These are phyloP conservation scores for Dasyprocta punctata DNA, from an alignment of 2,113 vertebrate species.

Conservation along the genomic window DNA sequence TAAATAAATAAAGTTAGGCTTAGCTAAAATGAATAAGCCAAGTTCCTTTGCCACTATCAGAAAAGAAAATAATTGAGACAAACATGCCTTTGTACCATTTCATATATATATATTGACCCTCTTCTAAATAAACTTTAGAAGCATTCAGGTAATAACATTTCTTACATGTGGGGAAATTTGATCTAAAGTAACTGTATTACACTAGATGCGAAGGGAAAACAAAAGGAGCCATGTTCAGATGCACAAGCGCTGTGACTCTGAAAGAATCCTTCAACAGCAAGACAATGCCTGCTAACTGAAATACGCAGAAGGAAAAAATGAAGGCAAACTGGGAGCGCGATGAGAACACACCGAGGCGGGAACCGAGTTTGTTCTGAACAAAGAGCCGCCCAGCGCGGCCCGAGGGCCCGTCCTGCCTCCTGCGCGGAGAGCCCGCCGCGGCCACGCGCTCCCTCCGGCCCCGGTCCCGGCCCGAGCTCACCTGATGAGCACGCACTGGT, in stretches of 20 bases:
- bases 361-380: background rate
- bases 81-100: background rate
- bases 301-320: constrained; percentile 56
- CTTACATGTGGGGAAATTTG: background rate
- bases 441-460: too few species aligned
- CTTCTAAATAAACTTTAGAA: background rate
- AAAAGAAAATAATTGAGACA: background rate
- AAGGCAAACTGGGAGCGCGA: background rate
- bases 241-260: too few species aligned
- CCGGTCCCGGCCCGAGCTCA: constrained; percentile 75
- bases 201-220: background rate
- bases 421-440: too few species aligned
- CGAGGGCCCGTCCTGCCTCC: too few species aligned
- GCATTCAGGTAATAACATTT: background rate
- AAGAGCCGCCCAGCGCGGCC: background rate
- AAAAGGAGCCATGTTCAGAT: background rate
- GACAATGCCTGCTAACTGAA: constrained; percentile 19
- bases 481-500: constrained; percentile 99
- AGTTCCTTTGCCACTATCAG: too few species aligned
- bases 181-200: background rate
- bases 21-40: background rate
- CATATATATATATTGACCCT: too few species aligned
- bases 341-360: background rate
- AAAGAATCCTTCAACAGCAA: background rate
- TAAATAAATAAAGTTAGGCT: background rate